These are phyloP conservation scores for Trematocara unimaculatum DNA, from an alignment of 2,113 vertebrate genomes.

Conservation along the genomic window DNA sequence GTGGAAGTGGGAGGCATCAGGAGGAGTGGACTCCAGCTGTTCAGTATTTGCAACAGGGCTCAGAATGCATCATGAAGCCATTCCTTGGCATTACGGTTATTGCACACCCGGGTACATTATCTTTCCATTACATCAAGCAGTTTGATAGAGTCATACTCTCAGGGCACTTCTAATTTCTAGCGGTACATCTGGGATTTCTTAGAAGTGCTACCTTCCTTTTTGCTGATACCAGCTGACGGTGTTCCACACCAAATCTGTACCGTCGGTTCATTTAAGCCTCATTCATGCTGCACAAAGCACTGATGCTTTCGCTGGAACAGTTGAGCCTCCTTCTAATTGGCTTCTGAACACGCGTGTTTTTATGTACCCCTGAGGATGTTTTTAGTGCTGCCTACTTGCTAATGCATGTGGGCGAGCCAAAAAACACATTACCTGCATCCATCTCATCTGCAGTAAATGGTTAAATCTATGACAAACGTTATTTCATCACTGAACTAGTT, in stretches of 20 bases:
- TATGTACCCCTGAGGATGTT: conserved; percentile 12
- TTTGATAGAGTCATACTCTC: conserved; percentile 55
- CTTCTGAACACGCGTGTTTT: conserved; percentile 4
- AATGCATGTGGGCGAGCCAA: neutral
- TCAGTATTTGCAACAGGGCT: conserved; percentile 40
- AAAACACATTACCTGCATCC: conserved; percentile 9
- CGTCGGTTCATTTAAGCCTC: conserved; percentile 16
- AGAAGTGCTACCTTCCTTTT: neutral
- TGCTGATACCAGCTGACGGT: conserved; percentile 24
- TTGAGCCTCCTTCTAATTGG: conserved; percentile 10
- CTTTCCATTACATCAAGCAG: conserved; percentile 54
- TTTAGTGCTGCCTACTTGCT: neutral
- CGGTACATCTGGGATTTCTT: conserved; percentile 32
- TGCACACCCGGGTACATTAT: conserved; percentile 61
- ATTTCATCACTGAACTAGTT: conserved; percentile 40
- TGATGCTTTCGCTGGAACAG: neutral
- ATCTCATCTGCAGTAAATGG: conserved; percentile 16
- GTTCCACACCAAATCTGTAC: neutral
- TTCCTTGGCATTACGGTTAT: conserved; percentile 51
- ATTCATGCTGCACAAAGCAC: neutral
- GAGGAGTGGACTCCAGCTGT: conserved; percentile 36
- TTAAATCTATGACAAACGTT: conserved; percentile 30
- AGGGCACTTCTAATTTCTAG: conserved; percentile 46
- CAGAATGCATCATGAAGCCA: conserved; percentile 28
- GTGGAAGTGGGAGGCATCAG: conserved; percentile 33